A percentile compares a stretch with the other conserved stretches of the same genome.
phyloP scores from a whole-genome alignment of 2,797 vertebrate species.

The Sebastes cheni region DNA sequence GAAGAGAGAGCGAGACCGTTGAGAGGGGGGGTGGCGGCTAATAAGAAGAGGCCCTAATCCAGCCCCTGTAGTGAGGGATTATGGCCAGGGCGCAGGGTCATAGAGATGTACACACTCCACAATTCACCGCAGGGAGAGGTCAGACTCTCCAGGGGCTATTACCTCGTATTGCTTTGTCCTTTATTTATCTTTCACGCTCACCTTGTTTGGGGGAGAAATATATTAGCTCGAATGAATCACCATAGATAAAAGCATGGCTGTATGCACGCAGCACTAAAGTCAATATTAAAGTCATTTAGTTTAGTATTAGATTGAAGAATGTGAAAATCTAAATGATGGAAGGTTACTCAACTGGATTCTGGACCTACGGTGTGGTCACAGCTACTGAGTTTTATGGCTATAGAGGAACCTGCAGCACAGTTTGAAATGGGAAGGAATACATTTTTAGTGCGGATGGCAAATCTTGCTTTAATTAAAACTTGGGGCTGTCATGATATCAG shows the following conservation, averaged over 20 bases:
- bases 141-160: slow-evolving; percentile 51
- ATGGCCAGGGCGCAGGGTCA: slow-evolving; percentile 56
- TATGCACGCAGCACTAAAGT: slow-evolving; percentile 3
- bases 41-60: slow-evolving; percentile 77
- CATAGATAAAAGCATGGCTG: slow-evolving; percentile 1
- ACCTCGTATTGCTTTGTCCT: slow-evolving; percentile 61
- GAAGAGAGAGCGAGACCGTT: slow-evolving; percentile 47
- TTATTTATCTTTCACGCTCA: slow-evolving; percentile 65
- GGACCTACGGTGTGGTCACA: not conserved
- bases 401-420: not conserved
- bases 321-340: not conserved
- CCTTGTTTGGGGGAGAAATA: slow-evolving; percentile 60
- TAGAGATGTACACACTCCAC: slow-evolving; percentile 48
- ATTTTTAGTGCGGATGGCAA: not conserved
- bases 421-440: not conserved
- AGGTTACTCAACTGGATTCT: not conserved
- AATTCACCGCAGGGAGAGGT: slow-evolving; percentile 59
- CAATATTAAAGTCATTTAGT: slow-evolving; percentile 44
- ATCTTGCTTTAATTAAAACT: not conserved
- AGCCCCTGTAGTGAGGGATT: slow-evolving; percentile 74
- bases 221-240: slow-evolving; percentile 47
- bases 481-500: not conserved
- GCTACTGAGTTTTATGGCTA: not conserved
- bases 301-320: slow-evolving; percentile 10
- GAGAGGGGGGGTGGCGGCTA: slow-evolving; percentile 43